phyloP scores from a whole-genome alignment of 2,888 invertebrate species.

The Leptinotarsa rubiginosa region DNA sequence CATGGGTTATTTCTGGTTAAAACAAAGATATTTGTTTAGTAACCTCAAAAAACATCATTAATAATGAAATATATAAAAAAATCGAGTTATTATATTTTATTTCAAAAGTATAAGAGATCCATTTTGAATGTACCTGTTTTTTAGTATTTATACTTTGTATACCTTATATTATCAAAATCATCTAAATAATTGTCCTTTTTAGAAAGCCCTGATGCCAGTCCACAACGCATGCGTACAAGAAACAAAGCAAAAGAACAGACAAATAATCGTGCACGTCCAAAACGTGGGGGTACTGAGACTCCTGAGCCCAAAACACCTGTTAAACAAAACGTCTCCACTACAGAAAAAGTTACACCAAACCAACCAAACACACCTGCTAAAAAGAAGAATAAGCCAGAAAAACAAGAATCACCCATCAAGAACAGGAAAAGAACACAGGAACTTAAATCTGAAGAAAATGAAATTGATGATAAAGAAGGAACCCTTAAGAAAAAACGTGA shows the following conservation, averaged over 20 bases:
- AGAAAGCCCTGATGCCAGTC: conserved; percentile 83
- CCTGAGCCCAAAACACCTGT: conserved; percentile 68
- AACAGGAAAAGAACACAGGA: conserved; percentile 67
- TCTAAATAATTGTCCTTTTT: conserved; percentile 25
- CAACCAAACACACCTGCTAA: conserved; percentile 46
- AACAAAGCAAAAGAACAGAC: conserved; percentile 85
- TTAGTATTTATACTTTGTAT: neutral
- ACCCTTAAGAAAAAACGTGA: conserved; percentile 68
- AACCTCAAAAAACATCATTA: too few species aligned
- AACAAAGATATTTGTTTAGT: too few species aligned
- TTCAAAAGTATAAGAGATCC: too few species aligned
- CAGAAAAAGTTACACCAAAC: conserved; percentile 28
- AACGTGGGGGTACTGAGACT: conserved; percentile 68
- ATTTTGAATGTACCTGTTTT: neutral
- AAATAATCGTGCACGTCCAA: conserved; percentile 67
- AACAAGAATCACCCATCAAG: conserved; percentile 70
- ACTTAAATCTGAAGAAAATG: conserved; percentile 62
- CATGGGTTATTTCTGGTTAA: too few species aligned
- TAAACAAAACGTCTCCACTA: conserved; percentile 59
- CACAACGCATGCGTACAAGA: conserved; percentile 89
- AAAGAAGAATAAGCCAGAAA: conserved; percentile 54
- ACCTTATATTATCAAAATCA: neutral
- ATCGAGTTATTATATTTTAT: too few species aligned
- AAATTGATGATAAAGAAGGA: conserved; percentile 67
- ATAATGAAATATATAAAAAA: too few species aligned